Evolutionary conservation across 2,113 vertebrate genomes (phyloP).

Genomic region (Cromileptes altivelis): DNA sequence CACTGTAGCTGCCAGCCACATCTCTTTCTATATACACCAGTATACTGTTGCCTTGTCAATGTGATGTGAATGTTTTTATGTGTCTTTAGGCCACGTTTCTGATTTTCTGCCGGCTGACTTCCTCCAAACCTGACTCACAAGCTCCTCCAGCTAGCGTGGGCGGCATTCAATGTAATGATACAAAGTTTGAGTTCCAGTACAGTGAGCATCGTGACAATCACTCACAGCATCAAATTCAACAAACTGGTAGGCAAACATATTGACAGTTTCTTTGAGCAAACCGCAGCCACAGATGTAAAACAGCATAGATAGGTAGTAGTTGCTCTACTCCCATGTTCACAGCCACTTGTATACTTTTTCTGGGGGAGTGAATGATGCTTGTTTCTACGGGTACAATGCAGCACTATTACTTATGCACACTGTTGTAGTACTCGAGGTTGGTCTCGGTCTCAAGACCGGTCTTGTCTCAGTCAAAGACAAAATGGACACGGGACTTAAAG

Average conservation of each 20-base stretch:
- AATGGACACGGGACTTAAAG: too few species aligned
- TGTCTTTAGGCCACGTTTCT: slow-evolving; percentile 8
- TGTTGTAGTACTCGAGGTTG: too few species aligned
- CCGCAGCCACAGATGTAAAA: slow-evolving; percentile 16
- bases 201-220: background rate
- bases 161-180: background rate
- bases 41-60: background rate
- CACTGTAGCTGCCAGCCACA: background rate
- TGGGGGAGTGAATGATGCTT: background rate
- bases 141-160: slow-evolving; percentile 4
- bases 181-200: slow-evolving; percentile 4
- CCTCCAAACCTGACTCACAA: slow-evolving; percentile 19
- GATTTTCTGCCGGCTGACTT: slow-evolving; percentile 22
- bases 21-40: background rate
- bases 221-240: slow-evolving; percentile 14
- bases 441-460: too few species aligned
- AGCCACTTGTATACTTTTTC: background rate
- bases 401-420: background rate
- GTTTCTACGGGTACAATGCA: background rate
- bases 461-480: too few species aligned
- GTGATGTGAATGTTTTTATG: background rate
- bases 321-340: background rate
- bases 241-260: slow-evolving; percentile 11
- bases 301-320: background rate
- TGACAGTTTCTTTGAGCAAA: background rate